Conservation (phyloP, 2,888 invertebrate genomes). For the Scotopteryx bipunctaria region DNA sequence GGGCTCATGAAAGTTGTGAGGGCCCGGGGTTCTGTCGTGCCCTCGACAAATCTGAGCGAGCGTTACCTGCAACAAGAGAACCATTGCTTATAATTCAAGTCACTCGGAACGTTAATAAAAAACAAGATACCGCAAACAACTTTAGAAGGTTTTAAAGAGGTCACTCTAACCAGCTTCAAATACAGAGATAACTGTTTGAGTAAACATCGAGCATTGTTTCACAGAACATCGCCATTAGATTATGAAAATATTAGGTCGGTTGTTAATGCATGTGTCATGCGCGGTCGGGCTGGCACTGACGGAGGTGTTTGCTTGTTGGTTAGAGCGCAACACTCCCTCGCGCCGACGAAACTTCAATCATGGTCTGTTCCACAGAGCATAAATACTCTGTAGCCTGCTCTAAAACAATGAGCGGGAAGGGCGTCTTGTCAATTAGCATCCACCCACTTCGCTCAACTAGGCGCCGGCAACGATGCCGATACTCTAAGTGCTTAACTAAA, state of each 20-base stretch:
- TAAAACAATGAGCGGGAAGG: conserved; percentile 82
- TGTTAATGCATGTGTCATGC: conserved; percentile 83
- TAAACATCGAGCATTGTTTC: conserved; percentile 79
- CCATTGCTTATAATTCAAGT: conserved; percentile 44
- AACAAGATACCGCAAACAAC: conserved; percentile 68
- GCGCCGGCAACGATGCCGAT: conserved; percentile 54
- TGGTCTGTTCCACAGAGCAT: too few species aligned
- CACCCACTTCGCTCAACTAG: conserved; percentile 73
- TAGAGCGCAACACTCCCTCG: conserved; percentile 71
- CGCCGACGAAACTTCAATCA: conserved; percentile 80
- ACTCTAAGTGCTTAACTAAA: conserved; percentile 68
- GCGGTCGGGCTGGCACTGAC: conserved; percentile 62
- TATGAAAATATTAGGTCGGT: conserved; percentile 82
- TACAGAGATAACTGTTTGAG: conserved; percentile 76
- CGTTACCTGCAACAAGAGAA: conserved; percentile 85
- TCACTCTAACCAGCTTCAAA: conserved; percentile 79
- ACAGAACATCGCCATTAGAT: conserved; percentile 83
- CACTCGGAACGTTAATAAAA: conserved; percentile 53
- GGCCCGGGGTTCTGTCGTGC: conserved; percentile 86
- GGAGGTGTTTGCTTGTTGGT: conserved; percentile 73
- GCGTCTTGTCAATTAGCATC: conserved; percentile 79
- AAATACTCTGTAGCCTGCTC: too few species aligned
- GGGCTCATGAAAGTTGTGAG: conserved; percentile 87
- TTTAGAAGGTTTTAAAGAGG: conserved; percentile 80
- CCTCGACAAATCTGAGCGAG: conserved; percentile 93